Evolutionary conservation across 2,888 invertebrate genomes (phyloP).

Genomic region (Cataglyphis livida): DNA sequence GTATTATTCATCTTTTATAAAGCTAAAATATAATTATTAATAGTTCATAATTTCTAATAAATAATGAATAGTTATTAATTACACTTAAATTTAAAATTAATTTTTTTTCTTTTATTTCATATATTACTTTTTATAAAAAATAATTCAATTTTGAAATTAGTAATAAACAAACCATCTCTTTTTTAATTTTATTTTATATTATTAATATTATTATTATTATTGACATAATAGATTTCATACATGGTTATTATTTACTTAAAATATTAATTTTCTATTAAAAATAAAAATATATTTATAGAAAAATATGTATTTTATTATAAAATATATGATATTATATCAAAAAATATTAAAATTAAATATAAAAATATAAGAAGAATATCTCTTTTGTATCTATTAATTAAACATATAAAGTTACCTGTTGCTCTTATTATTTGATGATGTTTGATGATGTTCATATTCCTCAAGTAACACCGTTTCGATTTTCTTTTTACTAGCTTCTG

Average conservation of each 20-base stretch:
- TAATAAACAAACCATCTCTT: neutral
- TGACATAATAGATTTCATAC: neutral
- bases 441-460: neutral
- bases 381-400: neutral
- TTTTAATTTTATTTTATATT: neutral
- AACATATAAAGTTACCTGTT: neutral
- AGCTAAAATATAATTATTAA: neutral
- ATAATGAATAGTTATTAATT: neutral
- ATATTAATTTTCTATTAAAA: neutral
- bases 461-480: constrained; percentile 46
- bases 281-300: constrained; percentile 19
- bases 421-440: neutral
- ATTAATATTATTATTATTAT: neutral
- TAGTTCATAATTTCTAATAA: neutral
- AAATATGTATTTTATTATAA: neutral
- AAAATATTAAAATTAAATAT: neutral
- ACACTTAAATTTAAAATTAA: neutral
- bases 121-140: constrained; percentile 1
- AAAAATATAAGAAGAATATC: neutral
- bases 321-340: neutral
- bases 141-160: neutral
- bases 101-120: neutral
- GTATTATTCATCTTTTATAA: neutral
- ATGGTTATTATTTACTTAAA: neutral
- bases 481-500: constrained; percentile 42